Conservation (phyloP, 1,140 invertebrate species). For the Cotesia vestalis region DNA sequence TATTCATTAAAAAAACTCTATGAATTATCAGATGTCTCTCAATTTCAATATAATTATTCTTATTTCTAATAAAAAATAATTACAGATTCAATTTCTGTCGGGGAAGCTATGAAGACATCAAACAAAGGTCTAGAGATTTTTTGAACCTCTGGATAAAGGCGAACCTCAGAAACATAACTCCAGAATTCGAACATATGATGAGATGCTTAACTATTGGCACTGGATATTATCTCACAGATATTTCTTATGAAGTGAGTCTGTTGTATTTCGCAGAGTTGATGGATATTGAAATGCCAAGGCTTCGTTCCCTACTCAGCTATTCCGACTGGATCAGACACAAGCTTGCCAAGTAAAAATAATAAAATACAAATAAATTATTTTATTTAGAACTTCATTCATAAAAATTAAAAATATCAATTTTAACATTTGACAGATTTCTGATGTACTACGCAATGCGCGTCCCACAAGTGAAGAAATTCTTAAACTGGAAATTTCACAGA, state of each 20-base stretch:
- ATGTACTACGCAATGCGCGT: conserved; percentile 16
- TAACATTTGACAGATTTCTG: conserved; percentile 8
- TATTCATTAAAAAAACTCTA: no score
- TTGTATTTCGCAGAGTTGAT: conserved; percentile 53
- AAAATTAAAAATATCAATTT: no score
- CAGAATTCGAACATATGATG: conserved; percentile 64
- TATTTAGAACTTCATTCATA: no score
- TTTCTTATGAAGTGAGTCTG: conserved; percentile 49
- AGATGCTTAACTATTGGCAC: conserved; percentile 57
- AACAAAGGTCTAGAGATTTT: conserved; percentile 55
- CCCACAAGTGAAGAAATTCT: background rate
- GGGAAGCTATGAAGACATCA: conserved; percentile 60
- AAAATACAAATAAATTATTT: background rate
- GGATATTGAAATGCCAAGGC: conserved; percentile 49
- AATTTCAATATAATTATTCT: background rate
- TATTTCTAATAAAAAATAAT: conserved; percentile 39
- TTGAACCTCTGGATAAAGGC: conserved; percentile 57
- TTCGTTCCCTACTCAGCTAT: conserved; percentile 50
- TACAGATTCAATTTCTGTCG: conserved; percentile 69
- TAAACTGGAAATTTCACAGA: conserved; percentile 19
- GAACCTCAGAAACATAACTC: conserved; percentile 52
- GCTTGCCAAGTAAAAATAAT: conserved; percentile 38
- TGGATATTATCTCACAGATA: conserved; percentile 50
- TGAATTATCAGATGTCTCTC: no score
- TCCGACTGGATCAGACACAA: conserved; percentile 40